These are phyloP conservation scores for Saccostrea cuccullata DNA, from an alignment of 1,140 invertebrate genomes.

Conservation along the genomic window DNA sequence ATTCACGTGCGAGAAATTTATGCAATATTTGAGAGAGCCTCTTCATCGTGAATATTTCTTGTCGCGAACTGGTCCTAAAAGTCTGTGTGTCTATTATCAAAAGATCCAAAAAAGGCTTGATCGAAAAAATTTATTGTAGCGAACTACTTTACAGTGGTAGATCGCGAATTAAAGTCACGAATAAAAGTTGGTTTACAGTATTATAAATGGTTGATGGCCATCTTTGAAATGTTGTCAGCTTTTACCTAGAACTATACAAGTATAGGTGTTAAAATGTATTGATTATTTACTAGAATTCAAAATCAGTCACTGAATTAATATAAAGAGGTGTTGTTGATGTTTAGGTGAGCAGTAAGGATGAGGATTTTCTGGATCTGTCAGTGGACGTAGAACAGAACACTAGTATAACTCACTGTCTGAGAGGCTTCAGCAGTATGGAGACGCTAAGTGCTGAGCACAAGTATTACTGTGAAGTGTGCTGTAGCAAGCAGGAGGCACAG, in stretches of 20 bases:
- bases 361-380: constrained; percentile 99
- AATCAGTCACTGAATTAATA: no score
- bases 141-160: no score
- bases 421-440: constrained; percentile 98
- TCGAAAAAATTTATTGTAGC: no score
- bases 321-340: not conserved
- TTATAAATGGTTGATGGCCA: no score
- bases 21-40: not conserved
- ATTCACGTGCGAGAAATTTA: not conserved
- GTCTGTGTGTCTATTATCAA: no score
- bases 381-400: constrained; percentile 99
- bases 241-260: no score
- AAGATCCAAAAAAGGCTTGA: no score
- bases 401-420: constrained; percentile 98
- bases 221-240: no score
- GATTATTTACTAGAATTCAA: no score
- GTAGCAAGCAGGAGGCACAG: constrained; percentile 98
- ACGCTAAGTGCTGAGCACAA: constrained; percentile 99
- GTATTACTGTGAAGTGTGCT: constrained; percentile 99
- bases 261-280: no score
- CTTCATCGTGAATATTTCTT: not conserved
- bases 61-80: not conserved
- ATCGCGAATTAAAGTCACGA: no score
- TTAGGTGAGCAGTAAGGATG: constrained; percentile 96
- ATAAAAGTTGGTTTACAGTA: no score